Conservation (phyloP, 2,797 vertebrate species). For the Bovichtus diacanthus region DNA sequence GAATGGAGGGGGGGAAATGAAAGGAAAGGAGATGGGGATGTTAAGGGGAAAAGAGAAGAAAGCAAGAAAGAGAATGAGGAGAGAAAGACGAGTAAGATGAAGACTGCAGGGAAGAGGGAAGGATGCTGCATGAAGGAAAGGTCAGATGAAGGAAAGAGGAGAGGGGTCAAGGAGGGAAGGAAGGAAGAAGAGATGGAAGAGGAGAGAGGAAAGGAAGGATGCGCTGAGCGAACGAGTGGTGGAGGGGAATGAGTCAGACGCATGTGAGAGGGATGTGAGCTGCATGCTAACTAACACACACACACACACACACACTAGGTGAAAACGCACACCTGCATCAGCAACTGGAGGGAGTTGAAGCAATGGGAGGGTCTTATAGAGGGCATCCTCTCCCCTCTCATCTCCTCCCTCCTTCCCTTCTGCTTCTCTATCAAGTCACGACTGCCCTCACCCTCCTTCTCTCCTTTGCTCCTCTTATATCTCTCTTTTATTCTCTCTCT, state of each 20-base stretch:
- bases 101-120: neutral
- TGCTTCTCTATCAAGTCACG: conserved; percentile 53
- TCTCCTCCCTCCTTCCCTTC: conserved; percentile 7
- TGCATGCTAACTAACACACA: conserved; percentile 68
- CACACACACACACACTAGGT: conserved; percentile 28
- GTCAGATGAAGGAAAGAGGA: neutral
- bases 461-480: conserved; percentile 9
- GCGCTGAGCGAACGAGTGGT: conserved; percentile 23
- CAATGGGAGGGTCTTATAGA: conserved; percentile 60
- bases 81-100: neutral
- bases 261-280: conserved; percentile 77
- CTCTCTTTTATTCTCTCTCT: conserved; percentile 12
- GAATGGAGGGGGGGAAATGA: too few species aligned
- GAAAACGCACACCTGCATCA: conserved; percentile 69
- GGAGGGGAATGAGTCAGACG: conserved; percentile 70
- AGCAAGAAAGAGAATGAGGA: neutral
- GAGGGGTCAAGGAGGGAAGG: neutral
- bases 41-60: neutral
- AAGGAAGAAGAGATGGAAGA: neutral
- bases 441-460: conserved; percentile 12
- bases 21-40: neutral
- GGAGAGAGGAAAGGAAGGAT: conserved; percentile 45
- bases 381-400: conserved; percentile 52
- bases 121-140: neutral
- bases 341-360: conserved; percentile 43